Conservation (phyloP, 1,140 invertebrate genomes). For the Heliothis virescens region DNA sequence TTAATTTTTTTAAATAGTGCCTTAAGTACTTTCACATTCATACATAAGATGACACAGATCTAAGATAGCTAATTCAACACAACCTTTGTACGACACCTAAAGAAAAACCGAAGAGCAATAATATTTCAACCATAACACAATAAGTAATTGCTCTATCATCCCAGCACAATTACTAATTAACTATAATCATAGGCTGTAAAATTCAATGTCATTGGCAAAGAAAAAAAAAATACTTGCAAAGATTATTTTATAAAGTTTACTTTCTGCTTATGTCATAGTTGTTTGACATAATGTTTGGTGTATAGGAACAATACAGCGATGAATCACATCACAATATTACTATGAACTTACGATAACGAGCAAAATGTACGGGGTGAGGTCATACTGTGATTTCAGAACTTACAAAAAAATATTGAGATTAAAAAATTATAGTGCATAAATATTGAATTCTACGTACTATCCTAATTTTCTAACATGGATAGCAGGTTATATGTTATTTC, state of each 20-base stretch:
- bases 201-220: neutral
- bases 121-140: too few relatives aligned
- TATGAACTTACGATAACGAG: slow-evolving; percentile 9
- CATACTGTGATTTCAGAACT: slow-evolving; percentile 9
- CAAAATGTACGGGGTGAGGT: slow-evolving; percentile 23
- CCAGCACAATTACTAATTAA: neutral
- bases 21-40: too few relatives aligned
- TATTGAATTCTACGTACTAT: too few relatives aligned
- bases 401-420: slow-evolving; percentile 16
- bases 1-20: too few relatives aligned
- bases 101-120: too few relatives aligned
- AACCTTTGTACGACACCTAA: too few relatives aligned
- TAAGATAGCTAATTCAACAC: too few relatives aligned
- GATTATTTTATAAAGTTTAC: neutral
- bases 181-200: neutral
- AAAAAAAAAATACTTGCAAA: neutral
- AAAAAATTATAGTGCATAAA: neutral
- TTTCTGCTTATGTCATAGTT: slow-evolving; percentile 5
- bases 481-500: neutral
- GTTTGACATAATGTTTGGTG: neutral
- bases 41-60: too few relatives aligned
- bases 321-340: slow-evolving; percentile 20
- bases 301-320: neutral
- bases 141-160: too few relatives aligned
- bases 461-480: too few relatives aligned